Evolutionary conservation across 30 jellyfish, hydroid and myxozoan species (phyloP), one percentile per base, ranked within the genome.

Genomic region (Hydractinia symbiolongicarpus): DNA sequence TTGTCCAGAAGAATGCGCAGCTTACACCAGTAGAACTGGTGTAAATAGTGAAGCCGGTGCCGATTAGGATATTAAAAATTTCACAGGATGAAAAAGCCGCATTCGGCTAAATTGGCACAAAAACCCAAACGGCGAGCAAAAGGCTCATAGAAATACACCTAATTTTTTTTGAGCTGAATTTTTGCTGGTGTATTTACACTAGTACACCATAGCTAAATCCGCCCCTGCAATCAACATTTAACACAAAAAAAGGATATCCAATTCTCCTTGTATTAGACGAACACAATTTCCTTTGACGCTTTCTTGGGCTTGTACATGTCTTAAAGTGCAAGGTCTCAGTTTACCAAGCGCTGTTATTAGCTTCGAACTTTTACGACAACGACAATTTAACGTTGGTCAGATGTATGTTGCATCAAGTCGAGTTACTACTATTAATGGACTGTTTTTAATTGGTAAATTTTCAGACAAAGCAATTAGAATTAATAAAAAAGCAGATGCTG

Each of bases 401-500:
- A 58, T 77, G 82, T 77, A 77, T 77, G 85, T 77, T 54, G 85
- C 85, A 77, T 20, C 60, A 5, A 77, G 85, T 57, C 53, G 85
- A 53, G 85, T 77, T 13, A 77, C 81, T 30, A 51, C 80, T 56
- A 30, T 74, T 74, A 40, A 8, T 4, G 83, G 83, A 17, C 54
- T 74, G 61, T 74, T 30, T 74, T 55, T 74, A 49, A 50, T 56
- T 74, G 83, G 83, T 5, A 55, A 5, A 30, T 74, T 49, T 55
- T 40, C 7, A 8, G 61, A 74, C 5, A 6, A n/a, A 9, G 61
- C 57, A 74, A 74, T 74, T n/a, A 62, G 73, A 62, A 50, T 62
- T 44, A 62, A 62, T 62, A 50, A 44, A 5, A 62, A 62, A 62
- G 73, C 73, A 62, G 73, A 62, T n/a, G 21, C 15, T n/a, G 73